Base-by-base conservation (phyloP, 2,888 invertebrate genomes). In the Ichneumoninae sp. region DNA sequence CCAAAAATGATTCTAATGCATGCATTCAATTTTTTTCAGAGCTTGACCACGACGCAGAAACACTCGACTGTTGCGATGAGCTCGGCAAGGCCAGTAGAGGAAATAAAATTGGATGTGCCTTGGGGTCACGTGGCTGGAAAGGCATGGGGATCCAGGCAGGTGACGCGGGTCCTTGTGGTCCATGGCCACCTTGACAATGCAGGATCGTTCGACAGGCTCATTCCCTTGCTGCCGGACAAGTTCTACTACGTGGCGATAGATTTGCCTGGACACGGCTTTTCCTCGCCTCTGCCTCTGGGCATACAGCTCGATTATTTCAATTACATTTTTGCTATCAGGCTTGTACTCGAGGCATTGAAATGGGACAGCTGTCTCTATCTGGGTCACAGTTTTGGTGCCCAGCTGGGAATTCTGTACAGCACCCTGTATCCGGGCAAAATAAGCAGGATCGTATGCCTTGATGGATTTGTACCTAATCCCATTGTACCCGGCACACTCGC, bases 91-190 rank as follows among this genome's bases (percentile, higher is more conserved):
- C 54, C 3, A 36, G 22, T 74, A 13, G 82, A 70, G 60, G 94
- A 95, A 91, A 90, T 94, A 91, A 91, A 90, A 78, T 90, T 95
- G 3, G 87, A 93, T 0, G 94, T 95, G 0, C 95, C 95, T 3
- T 96, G 96, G 96, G 96, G 96, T 60, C 93, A 94, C 84, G 89
- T 96, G 52, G 94, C 95, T 85, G 93, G 95, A 94, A 94, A 94
- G 94, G 75, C 91, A 3, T 91, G 91, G 86, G 94, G 94, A 10
- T 85, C 88, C 7, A 88, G 91, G 8, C 84, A 91, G 26, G 79
- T 91, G 85, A 50, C 88, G 89, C 77, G 62, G 54, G 88, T 92
- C 8, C 77, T 93, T 5, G 36, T 90, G 10, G 90, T 91, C 44
- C 94, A 95, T 86, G 94, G 94, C 36, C 78, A 84, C 3, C 60